Evolutionary conservation across 2,888 invertebrate genomes (phyloP).

Genomic region (Machimus rusticus): DNA sequence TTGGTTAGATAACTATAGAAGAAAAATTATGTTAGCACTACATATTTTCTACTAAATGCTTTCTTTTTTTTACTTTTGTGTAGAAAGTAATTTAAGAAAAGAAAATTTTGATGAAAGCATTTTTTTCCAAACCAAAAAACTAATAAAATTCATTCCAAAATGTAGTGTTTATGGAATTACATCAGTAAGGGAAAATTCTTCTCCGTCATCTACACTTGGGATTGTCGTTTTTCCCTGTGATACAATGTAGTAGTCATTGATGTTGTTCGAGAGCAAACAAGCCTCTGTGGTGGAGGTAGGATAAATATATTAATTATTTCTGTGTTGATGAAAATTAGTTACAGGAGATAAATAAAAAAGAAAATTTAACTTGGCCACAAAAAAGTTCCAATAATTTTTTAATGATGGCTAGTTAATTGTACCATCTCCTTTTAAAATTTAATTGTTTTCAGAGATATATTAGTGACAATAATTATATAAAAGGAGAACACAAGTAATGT

Average conservation of each 20-base stretch:
- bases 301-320: background rate
- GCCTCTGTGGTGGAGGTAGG: slow-evolving; percentile 51
- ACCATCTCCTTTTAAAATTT: background rate
- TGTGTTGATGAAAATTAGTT: slow-evolving; percentile 1
- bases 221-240: slow-evolving; percentile 95
- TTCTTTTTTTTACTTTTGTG: background rate
- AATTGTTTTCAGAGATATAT: background rate
- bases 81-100: background rate
- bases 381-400: background rate
- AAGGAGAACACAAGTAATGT: background rate
- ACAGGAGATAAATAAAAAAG: background rate
- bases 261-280: slow-evolving; percentile 80
- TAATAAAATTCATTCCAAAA: background rate
- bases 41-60: background rate
- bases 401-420: background rate
- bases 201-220: slow-evolving; percentile 90
- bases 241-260: slow-evolving; percentile 88
- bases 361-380: background rate
- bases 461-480: background rate
- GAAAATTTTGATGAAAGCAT: background rate
- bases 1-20: background rate
- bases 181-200: slow-evolving; percentile 85
- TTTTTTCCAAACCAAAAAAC: background rate
- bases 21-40: background rate
- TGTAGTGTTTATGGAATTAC: slow-evolving; percentile 66